Conservation (phyloP, 2,113 vertebrate genomes). For the Poeciliopsis prolifica region DNA sequence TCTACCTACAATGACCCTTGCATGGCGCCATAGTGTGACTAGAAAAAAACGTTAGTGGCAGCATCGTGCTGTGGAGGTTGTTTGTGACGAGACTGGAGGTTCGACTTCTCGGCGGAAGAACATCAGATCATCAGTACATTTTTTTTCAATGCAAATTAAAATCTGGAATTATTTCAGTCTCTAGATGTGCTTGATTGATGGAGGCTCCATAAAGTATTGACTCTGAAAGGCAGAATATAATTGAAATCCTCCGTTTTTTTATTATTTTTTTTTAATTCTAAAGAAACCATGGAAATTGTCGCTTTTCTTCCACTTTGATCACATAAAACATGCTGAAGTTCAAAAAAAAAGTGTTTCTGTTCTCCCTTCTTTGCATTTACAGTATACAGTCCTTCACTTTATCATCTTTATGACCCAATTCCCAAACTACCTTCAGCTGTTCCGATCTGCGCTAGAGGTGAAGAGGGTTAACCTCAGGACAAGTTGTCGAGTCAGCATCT, state of each 20-base stretch:
- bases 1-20: too few relatives aligned
- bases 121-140: too few relatives aligned
- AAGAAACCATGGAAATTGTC: too few relatives aligned
- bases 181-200: too few relatives aligned
- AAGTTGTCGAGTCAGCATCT: slow-evolving; percentile 64
- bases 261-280: not conserved
- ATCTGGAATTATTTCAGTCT: too few relatives aligned
- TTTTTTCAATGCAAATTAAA: too few relatives aligned
- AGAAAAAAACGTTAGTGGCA: not conserved
- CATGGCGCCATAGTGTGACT: too few relatives aligned
- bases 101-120: not conserved
- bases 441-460: slow-evolving; percentile 32
- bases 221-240: not conserved
- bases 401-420: slow-evolving; percentile 60
- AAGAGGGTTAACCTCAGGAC: slow-evolving; percentile 54
- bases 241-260: not conserved
- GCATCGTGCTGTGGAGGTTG: not conserved
- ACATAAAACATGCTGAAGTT: not conserved
- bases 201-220: too few relatives aligned
- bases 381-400: slow-evolving; percentile 21
- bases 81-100: not conserved
- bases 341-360: not conserved
- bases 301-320: too few relatives aligned
- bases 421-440: slow-evolving; percentile 37
- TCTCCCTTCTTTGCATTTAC: slow-evolving; percentile 1